Base-by-base conservation (phyloP, 2,113 vertebrate species). In the Mesitornis unicolor region DNA sequence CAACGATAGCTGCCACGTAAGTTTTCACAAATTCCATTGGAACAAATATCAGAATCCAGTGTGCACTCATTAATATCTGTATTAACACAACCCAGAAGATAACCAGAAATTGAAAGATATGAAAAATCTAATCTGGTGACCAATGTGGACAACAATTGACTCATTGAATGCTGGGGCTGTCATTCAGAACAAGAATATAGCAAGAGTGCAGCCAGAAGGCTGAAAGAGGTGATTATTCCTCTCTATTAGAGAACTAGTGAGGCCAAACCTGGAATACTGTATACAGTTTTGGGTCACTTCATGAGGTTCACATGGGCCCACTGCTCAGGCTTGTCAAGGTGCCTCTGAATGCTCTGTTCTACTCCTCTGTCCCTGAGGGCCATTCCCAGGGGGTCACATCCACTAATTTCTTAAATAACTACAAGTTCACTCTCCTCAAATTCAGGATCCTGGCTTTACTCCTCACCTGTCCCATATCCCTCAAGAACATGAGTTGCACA, bases 21-120 rank as follows among this genome's bases (percentile, higher is more conserved):
- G 76, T 98, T 98, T 95, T 98, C 98, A 96, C 98, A 98, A 64
- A 97, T 82, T 42, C 98, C 98, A 84, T 98, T 98, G 43, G 97
- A 79, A 73, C 98, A 98, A 95, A 98, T 98, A 42, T 98, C 98
- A 79, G 98, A 98, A 93, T 98, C 98, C 96, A 98, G 90, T 38
- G 97, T 98, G 94, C 98, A 98, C 83, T 98, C 98, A 16, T 98
- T 98, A 68, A 98, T 98, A 89, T 98, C 98, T 98, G 95, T 19
- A 96, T 65, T 56, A 94, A 71, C 65, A 85, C 19, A 89, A 36
- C 11, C 36, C 13, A 75, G 8, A 82, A 68, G 26, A 33, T 9
- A 68, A 57, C 9, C 16, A 89, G 21, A 26, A 10, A 57, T 38
- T 38, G 24, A 36, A 45, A 76, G 40, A 10, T 5, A 40, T 1